A percentile compares a stretch with the other conserved stretches of the same genome.
Conservation (phyloP, 2,113 vertebrate species). For the Taurulus bubalis region DNA sequence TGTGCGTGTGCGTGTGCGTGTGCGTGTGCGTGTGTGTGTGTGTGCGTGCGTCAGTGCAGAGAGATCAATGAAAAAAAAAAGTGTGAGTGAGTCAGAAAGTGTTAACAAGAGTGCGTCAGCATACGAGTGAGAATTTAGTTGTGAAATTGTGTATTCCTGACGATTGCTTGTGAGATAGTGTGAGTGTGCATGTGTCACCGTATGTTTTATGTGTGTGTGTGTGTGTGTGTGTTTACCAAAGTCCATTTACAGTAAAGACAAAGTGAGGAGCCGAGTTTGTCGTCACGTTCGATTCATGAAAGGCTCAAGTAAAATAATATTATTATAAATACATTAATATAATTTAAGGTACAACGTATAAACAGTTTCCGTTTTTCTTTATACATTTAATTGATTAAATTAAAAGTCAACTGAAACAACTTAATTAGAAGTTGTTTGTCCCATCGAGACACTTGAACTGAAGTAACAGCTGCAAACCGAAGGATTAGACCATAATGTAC, state of each 20-base stretch:
- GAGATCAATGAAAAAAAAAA: constrained; percentile 26
- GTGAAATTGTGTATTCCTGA: constrained; percentile 44
- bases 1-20: neutral
- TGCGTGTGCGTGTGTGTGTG: constrained; percentile 7
- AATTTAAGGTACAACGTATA: neutral
- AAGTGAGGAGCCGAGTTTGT: constrained; percentile 18
- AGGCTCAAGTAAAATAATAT: neutral
- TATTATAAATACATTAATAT: neutral
- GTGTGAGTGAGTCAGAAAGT: constrained; percentile 61
- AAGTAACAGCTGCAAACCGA: neutral
- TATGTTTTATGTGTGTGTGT: neutral
- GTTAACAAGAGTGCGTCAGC: constrained; percentile 46
- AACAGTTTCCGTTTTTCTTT: neutral
- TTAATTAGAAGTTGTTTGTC: constrained; percentile 12
- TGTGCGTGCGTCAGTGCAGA: constrained; percentile 1
- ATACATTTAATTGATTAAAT: constrained; percentile 4
- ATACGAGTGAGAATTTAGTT: constrained; percentile 44
- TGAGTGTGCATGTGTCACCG: neutral
- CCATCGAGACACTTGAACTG: neutral
- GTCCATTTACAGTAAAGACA: constrained; percentile 6
- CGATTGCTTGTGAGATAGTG: constrained; percentile 2
- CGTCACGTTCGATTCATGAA: neutral
- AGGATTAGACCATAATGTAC: neutral
- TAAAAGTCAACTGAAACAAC: neutral
- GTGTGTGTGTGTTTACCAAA: neutral